These are phyloP conservation scores for Tetragonisca angustula DNA, from an alignment of 2,888 invertebrate species.

Conservation along the genomic window DNA sequence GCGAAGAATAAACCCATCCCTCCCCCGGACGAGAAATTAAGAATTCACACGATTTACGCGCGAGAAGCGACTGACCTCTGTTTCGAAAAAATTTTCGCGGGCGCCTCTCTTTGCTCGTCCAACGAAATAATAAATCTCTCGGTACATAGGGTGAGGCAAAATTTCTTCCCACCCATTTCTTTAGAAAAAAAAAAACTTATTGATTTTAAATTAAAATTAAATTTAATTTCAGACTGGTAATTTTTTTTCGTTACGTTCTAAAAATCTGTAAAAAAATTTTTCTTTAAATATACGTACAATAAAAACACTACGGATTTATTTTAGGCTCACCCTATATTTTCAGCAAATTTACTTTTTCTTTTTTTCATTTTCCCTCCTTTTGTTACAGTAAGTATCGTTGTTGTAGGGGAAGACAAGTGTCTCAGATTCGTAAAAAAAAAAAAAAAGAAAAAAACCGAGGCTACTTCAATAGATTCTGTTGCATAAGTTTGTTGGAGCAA, in stretches of 20 bases:
- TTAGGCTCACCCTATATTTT: background rate
- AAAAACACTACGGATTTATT: no score
- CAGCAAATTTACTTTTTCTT: background rate
- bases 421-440: background rate
- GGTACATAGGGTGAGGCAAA: no score
- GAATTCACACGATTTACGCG: background rate
- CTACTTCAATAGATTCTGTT: no score
- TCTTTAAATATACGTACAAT: no score
- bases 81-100: conserved; percentile 1
- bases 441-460: no score
- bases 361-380: background rate
- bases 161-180: no score
- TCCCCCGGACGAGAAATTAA: background rate
- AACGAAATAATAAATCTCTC: conserved; percentile 28
- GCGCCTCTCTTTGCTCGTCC: no score
- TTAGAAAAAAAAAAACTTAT: no score
- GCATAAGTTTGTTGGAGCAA: background rate
- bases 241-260: no score
- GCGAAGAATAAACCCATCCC: conserved; percentile 18
- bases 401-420: background rate
- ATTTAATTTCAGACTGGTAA: no score
- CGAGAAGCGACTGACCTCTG: conserved; percentile 15
- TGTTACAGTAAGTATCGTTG: background rate
- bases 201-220: no score
- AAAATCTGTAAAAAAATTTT: no score